These are phyloP conservation scores for Tridacna gigas DNA, from an alignment of 2,888 invertebrate species.

Conservation along the genomic window DNA sequence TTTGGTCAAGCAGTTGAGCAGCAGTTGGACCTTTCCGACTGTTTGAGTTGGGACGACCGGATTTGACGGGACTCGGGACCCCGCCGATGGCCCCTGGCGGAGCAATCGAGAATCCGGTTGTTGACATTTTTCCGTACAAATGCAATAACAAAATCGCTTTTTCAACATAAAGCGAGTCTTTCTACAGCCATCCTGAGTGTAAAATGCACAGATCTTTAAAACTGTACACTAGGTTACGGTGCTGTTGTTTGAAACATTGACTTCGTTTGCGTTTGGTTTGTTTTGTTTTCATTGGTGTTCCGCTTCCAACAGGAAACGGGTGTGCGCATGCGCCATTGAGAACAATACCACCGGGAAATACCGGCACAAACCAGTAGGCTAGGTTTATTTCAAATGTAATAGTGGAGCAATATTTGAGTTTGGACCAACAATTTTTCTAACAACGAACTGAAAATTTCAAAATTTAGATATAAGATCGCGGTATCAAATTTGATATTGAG, in stretches of 20 bases:
- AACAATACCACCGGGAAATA: too few relatives aligned
- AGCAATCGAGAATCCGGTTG: conserved; percentile 60
- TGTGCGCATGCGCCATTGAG: background rate
- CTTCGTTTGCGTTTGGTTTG: background rate
- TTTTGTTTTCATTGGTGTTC: conserved; percentile 27
- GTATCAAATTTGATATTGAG: too few relatives aligned
- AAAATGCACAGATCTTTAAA: background rate
- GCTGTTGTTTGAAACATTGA: background rate
- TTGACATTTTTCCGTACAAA: background rate
- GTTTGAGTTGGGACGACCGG: conserved; percentile 31
- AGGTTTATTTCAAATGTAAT: too few relatives aligned
- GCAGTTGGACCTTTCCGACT: conserved; percentile 52
- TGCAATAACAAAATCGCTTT: background rate
- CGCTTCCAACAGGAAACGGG: background rate
- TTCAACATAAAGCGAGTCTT: background rate
- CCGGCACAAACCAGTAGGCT: too few relatives aligned
- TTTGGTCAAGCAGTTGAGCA: conserved; percentile 71
- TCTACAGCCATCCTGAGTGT: background rate
- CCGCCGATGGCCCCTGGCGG: conserved; percentile 59
- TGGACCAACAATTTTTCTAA: too few relatives aligned
- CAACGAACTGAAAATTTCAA: too few relatives aligned
- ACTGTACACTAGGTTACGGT: background rate
- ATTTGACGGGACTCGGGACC: conserved; percentile 47
- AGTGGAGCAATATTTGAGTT: too few relatives aligned
- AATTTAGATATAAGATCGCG: too few relatives aligned